Percentiles rank a stretch among this genome's conserved stretches.
phyloP scores from a whole-genome alignment of 2,113 vertebrate genomes.

The Tetrax tetrax region DNA sequence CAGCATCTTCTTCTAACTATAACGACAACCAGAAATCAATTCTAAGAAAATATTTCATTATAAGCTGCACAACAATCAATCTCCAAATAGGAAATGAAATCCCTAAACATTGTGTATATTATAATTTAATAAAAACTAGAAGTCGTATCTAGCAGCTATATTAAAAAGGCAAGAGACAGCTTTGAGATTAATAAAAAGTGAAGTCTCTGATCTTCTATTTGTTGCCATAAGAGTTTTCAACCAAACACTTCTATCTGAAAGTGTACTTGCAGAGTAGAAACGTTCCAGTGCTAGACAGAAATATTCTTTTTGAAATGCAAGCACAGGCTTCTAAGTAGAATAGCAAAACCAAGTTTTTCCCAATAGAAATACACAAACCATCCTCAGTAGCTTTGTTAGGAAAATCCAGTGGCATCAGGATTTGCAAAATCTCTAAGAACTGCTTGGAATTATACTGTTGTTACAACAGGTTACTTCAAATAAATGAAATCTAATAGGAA shows the following conservation, averaged over 20 bases:
- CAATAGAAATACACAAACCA: background rate
- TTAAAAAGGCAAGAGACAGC: background rate
- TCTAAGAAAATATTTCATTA: background rate
- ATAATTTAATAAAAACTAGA: background rate
- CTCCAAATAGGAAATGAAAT: background rate
- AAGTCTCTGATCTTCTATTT: background rate
- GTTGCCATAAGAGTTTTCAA: background rate
- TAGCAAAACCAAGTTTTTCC: background rate
- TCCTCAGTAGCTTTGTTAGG: background rate
- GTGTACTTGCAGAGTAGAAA: background rate
- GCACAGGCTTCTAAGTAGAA: background rate
- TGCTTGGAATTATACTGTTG: background rate
- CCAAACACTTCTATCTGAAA: background rate
- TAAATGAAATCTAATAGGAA: background rate
- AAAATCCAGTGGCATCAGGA: background rate
- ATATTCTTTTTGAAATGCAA: background rate
- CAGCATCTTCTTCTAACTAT: background rate
- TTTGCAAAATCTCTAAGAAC: background rate
- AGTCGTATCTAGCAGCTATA: background rate
- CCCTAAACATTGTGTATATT: background rate
- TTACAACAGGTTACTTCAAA: background rate
- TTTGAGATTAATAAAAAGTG: background rate
- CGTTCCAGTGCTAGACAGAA: background rate
- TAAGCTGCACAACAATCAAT: background rate
- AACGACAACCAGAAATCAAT: background rate